Base-by-base conservation (phyloP, 2,888 invertebrate genomes). In the Ephialtes manifestator region DNA sequence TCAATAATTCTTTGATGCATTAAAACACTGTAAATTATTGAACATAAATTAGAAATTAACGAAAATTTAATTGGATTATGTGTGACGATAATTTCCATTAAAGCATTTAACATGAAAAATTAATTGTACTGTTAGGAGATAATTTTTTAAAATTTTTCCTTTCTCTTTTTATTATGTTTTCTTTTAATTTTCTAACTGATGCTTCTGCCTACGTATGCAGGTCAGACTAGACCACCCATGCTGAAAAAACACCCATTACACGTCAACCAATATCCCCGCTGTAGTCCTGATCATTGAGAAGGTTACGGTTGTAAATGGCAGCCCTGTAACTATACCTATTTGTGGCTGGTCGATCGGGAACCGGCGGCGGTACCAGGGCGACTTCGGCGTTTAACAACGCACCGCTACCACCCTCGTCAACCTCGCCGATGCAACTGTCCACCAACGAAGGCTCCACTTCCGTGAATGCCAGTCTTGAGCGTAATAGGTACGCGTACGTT, bases 201-300 rank as follows among this genome's bases (percentile, higher is more conserved):
- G 86, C 79, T 87, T 88, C 89, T 89, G 89, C 87, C 90, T 91
- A 90, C 89, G 86, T 89, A 88, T 85, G 86, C 86, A 90, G 90
- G 89, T 91, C 89, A 89, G 87, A 90, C 88, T 92, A 97, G 95
- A 97, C 96, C 95, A 97, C 96, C 95, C 97, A 97, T 96, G 97
- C 97, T 95, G 97, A 97, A 95, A 97, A 96, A 95, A 97, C 96
- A 95, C 96, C 96, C 96, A 97, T 96, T 95, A 96, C 96, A 95
- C 97, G 97, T 97, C 97, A 97, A 95, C 96, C 96, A 95, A 96
- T 95, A 94, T 96, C 96, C 92, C 95, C 95, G 90, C 95, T 95
- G 90, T 91, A 93, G 87, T 94, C 94, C 89, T 94, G 93, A 91
- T 95, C 95, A 94, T 95, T 95, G 92, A 95, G 95, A 92, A 95